phyloP scores from a whole-genome alignment of 2,888 invertebrate species.

The Strigamia maritima region DNA sequence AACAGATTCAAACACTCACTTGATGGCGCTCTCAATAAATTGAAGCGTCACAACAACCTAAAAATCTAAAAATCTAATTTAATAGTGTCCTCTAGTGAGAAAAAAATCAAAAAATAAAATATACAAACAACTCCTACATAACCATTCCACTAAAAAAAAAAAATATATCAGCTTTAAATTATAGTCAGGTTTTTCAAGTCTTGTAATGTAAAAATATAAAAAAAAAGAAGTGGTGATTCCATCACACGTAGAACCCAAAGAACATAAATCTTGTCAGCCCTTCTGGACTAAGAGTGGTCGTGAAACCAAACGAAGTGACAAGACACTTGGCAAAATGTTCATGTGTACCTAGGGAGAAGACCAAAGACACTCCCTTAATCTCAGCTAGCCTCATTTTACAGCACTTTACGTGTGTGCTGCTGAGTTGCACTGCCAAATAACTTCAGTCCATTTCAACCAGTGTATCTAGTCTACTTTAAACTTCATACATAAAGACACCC shows the following conservation, averaged over 20 bases:
- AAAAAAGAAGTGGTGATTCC: background rate
- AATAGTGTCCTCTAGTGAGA: no score
- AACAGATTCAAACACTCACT: no score
- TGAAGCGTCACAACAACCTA: no score
- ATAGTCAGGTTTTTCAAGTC: background rate
- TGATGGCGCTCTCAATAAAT: no score
- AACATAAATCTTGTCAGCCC: background rate
- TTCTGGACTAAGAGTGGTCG: background rate
- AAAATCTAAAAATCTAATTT: no score
- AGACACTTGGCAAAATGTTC: conserved; percentile 4
- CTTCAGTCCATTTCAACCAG: background rate
- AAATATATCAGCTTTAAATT: background rate
- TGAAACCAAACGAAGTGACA: conserved; percentile 4
- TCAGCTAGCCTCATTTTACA: conserved; percentile 4
- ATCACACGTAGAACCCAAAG: background rate
- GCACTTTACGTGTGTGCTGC: background rate
- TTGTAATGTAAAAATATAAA: background rate
- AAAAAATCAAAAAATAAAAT: no score
- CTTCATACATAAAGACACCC: background rate
- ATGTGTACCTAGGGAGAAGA: conserved; percentile 4
- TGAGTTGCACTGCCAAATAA: conserved; percentile 4
- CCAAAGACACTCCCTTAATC: conserved; percentile 4
- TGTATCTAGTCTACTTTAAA: background rate
- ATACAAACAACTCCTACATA: no score
- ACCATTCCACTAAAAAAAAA: no score